These are phyloP conservation scores for Myotis daubentonii DNA, from an alignment of 2,797 vertebrate genomes.

Conservation along the genomic window DNA sequence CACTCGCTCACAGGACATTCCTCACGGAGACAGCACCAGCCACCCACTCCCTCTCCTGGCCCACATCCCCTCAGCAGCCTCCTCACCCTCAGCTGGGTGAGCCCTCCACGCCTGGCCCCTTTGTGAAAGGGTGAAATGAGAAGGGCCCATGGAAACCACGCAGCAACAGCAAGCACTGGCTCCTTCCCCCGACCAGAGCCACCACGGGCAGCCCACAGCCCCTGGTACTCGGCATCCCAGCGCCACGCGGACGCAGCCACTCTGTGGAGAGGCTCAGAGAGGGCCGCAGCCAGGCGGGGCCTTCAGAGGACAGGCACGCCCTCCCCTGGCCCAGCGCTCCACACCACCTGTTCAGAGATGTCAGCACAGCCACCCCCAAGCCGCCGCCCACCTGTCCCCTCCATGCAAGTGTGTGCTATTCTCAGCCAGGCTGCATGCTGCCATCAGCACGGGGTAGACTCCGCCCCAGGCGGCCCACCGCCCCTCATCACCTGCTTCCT, in stretches of 20 bases:
- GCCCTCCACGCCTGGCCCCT: neutral
- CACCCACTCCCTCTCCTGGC: neutral
- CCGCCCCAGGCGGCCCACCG: neutral
- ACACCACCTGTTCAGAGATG: slow-evolving; percentile 39
- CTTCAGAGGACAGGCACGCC: neutral
- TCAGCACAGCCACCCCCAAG: neutral
- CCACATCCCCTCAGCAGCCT: neutral
- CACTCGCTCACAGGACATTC: neutral
- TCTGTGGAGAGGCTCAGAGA: neutral
- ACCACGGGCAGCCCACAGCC: rapidly evolving
- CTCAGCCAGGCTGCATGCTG: slow-evolving; percentile 43
- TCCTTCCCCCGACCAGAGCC: neutral
- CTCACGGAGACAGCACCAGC: neutral
- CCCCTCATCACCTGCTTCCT: slow-evolving; percentile 50
- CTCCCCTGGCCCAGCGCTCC: neutral
- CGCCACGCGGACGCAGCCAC: neutral
- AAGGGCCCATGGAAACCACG: neutral
- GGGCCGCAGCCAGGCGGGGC: neutral
- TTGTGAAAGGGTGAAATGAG: neutral
- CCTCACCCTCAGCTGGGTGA: neutral
- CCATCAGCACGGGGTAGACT: neutral
- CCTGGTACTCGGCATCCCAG: too few relatives aligned
- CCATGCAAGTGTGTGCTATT: slow-evolving; percentile 54
- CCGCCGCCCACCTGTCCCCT: slow-evolving; percentile 1
- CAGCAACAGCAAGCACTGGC: neutral